Base-by-base conservation (phyloP, 2,888 invertebrate genomes). In the Cordilura impudica region DNA sequence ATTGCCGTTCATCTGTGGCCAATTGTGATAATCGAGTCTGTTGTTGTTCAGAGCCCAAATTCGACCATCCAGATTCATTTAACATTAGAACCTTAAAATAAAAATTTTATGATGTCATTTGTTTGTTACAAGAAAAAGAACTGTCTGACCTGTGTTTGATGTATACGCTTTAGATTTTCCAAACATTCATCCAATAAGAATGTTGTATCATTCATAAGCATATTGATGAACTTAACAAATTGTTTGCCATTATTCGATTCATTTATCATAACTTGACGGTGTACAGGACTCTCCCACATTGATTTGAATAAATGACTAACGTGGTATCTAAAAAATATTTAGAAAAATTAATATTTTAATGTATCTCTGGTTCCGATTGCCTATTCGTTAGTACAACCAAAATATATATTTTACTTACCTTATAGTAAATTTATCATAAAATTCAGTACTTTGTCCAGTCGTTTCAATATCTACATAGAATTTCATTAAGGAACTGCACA, bases 361-460 rank as follows among this genome's bases (percentile, higher is more conserved):
- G n/a, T n/a, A n/a, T n/a, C n/a, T n/a, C n/a, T n/a, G n/a, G n/a
- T n/a, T n/a, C n/a, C n/a, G n/a, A n/a, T 45, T 45, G 18, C 49
- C n/a, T n/a, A 19, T 49, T 18, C 2, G 19, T n/a, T n/a, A n/a
- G 12, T 19, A 21, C 21, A 10, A 31, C 6, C n/a, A 45, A 3
- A 54, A 10, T 53, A 35, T n/a, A 47, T 47, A 43, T 7, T 16
- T 4, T 16, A 21, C 81, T 67, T 53, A 90, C 89, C 99, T 93
- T 85, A 99, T 99, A 10, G 97, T 97, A 90, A 99, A 99, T 91
- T 99, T 99, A 91, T 99, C 99, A 87, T 98, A 99, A 91, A 99
- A 99, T 91, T 99, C 99, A 35, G 97, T 97, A 90, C 97, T 97
- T 83, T 98, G 96, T 8, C 99, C 99, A 8, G 98, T 99, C 10